Evolutionary conservation across 2,113 vertebrate genomes (phyloP).

Genomic region (Nyctereutes procyonoides): DNA sequence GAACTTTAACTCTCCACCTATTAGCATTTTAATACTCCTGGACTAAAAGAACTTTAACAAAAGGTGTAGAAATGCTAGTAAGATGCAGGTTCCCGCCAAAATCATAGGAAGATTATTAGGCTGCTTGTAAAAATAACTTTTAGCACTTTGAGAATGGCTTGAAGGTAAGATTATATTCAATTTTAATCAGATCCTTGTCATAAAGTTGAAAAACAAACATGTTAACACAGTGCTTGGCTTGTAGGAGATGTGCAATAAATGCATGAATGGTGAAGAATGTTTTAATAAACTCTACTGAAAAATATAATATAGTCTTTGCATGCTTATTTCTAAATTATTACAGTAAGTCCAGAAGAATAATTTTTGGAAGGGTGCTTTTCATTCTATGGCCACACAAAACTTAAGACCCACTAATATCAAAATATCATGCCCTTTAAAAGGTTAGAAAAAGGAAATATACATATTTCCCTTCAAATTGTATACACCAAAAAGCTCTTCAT

Average conservation of each 20-base stretch:
- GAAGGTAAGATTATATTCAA: background rate
- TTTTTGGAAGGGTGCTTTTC: slow-evolving; percentile 15
- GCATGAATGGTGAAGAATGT: background rate
- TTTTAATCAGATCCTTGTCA: slow-evolving; percentile 40
- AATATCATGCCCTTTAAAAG: slow-evolving; percentile 29
- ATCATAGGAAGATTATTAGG: background rate
- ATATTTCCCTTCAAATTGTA: slow-evolving; percentile 13
- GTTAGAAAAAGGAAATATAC: background rate
- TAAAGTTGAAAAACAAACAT: background rate
- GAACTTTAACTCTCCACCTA: background rate
- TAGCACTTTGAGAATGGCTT: background rate
- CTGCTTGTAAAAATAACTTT: background rate
- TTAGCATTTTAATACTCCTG: background rate
- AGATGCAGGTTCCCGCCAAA: background rate
- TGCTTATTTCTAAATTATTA: slow-evolving; percentile 34
- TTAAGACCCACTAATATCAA: slow-evolving; percentile 29
- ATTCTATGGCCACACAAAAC: slow-evolving; percentile 31
- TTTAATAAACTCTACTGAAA: slow-evolving; percentile 12
- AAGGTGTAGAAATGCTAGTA: background rate
- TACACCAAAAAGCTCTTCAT: background rate
- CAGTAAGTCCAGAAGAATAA: background rate
- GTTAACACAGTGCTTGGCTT: background rate
- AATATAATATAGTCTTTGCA: background rate
- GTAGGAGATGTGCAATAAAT: background rate
- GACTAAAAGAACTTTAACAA: slow-evolving; percentile 33